Percentiles rank a stretch among this genome's conserved stretches.
phyloP scores from a whole-genome alignment of 2,888 invertebrate species.

The Furcula furcula region DNA sequence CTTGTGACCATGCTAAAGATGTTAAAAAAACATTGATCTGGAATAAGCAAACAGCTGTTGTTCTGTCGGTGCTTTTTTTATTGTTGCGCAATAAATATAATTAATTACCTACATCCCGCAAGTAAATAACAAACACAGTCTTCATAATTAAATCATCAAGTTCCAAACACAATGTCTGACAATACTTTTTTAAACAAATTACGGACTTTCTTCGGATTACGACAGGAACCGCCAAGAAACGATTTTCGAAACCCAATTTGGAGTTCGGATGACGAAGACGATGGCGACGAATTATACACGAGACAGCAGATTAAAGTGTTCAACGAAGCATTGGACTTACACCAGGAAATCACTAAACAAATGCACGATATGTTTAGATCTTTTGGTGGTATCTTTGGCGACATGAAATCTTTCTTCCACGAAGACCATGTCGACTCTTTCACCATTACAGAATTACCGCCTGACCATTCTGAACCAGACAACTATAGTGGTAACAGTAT shows the following conservation, averaged over 20 bases:
- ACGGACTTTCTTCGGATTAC: conserved; percentile 58
- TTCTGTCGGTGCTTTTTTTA: conserved; percentile 27
- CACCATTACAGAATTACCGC: conserved; percentile 22
- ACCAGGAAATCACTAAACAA: conserved; percentile 57
- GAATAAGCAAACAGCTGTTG: conserved; percentile 23
- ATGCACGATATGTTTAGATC: conserved; percentile 64
- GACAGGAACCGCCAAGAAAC: conserved; percentile 56
- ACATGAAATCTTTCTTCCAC: conserved; percentile 54
- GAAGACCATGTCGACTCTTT: conserved; percentile 42
- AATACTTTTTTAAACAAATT: conserved; percentile 58
- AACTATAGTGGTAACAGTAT: conserved; percentile 48
- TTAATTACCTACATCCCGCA: conserved; percentile 12
- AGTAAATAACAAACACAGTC: conserved; percentile 27
- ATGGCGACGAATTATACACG: conserved; percentile 65
- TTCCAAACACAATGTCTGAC: conserved; percentile 37
- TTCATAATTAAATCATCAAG: conserved; percentile 38
- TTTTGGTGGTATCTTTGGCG: conserved; percentile 62
- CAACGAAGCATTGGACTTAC: conserved; percentile 44
- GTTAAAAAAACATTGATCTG: conserved; percentile 6
- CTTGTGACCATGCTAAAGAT: too few species aligned
- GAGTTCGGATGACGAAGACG: conserved; percentile 72
- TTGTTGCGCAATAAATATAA: conserved; percentile 61
- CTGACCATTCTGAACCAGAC: conserved; percentile 32
- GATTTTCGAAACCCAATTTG: conserved; percentile 76
- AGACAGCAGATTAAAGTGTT: conserved; percentile 45